Evolutionary conservation across 2,888 invertebrate genomes (phyloP), one percentile per base, ranked within the genome.

Genomic region (Allophyes oxyacanthae): DNA sequence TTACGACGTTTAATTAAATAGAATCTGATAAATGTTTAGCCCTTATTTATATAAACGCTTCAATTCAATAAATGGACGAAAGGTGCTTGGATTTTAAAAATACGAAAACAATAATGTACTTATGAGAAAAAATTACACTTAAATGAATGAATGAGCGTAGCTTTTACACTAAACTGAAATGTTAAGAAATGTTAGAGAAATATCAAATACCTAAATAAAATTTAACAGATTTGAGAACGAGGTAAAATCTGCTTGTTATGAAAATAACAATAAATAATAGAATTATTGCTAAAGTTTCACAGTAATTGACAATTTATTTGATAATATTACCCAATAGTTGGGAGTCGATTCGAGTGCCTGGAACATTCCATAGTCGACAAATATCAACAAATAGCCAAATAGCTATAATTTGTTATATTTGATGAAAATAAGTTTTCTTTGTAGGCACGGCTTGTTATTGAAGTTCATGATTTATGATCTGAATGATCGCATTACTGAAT

Each of bases 381-480:
- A 57, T 43, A 42, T 56, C 41, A 34, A 50, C 41, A 66, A 66
- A 70, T 50, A 13, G 14, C 40, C 41, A 66, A 66, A 70, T 50
- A 13, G 14, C 40, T 38, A 15, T 49, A 54, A 64, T 70, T 50
- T 68, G 36, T 59, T 52, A 40, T 34, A 28, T 59, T 43, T 63
- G 38, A 52, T 70, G 65, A 59, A 59, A 70, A 59, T 55, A 59
- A 45, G 40, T 58, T 36, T 49, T 45, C 15, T 45, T 52, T 48
- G 28, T 44, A n/a, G n/a, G 36, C 38, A 20, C 32, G 26, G 20
- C 46, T 55, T 65, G 55, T 63, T 62, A 54, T 62, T 46, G 64
- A 62, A 63, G 32, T 43, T 54, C 32, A 20, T 68, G 63, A 68
- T 62, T 62, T 43, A 68, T 33, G 55, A 68, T 48, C 32, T 32